phyloP scores from a whole-genome alignment of 2,797 vertebrate species.

The Phylloscopus collybita region DNA sequence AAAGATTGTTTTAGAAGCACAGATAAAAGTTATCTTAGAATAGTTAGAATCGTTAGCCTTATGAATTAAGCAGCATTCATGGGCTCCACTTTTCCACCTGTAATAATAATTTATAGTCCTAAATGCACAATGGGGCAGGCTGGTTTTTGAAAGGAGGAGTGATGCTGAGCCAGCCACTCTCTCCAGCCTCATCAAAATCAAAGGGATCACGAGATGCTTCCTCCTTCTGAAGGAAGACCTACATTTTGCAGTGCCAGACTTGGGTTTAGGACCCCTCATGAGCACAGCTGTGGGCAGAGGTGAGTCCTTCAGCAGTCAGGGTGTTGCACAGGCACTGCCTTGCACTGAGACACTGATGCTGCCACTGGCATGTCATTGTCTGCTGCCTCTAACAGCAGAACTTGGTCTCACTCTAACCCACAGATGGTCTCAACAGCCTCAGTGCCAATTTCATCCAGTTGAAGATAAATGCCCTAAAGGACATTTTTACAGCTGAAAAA shows the following conservation, averaged over 20 bases:
- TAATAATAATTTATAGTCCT: not conserved
- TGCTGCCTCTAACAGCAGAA: not conserved
- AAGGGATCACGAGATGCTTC: not conserved
- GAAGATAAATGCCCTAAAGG: not conserved
- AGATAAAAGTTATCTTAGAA: not conserved
- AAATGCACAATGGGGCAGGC: not conserved
- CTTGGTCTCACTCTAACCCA: not conserved
- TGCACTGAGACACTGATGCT: not conserved
- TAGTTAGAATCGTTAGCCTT: not conserved
- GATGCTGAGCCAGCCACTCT: not conserved
- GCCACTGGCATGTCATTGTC: accelerated
- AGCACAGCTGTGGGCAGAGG: not conserved
- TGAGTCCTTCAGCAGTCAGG: not conserved
- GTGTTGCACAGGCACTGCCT: not conserved
- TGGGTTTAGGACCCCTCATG: accelerated
- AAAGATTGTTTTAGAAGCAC: not conserved
- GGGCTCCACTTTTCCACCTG: not conserved
- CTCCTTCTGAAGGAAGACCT: not conserved
- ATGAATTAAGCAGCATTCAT: accelerated
- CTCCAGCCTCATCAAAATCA: not conserved
- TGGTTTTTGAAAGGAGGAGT: not conserved
- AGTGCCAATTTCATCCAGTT: not conserved
- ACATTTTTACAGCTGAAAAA: not conserved
- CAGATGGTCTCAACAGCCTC: not conserved
- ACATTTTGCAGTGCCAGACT: not conserved